phyloP scores from a whole-genome alignment of 2,888 invertebrate genomes.

The Unio pictorum region DNA sequence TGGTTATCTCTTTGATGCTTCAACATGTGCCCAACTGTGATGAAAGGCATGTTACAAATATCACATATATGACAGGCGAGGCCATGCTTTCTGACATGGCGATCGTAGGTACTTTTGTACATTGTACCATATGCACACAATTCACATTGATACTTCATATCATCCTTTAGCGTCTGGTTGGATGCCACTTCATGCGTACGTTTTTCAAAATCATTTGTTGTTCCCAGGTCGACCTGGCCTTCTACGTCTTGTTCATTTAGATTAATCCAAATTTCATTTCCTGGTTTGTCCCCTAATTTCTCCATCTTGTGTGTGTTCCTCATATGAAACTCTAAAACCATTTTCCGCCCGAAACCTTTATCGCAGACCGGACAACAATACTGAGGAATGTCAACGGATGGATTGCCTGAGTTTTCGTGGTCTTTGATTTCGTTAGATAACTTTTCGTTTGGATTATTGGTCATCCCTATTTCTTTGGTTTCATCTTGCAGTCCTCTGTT shows the following conservation, averaged over 20 bases:
- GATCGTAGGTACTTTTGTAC: conserved; percentile 27
- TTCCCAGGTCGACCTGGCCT: no score
- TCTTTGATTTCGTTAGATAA: not conserved
- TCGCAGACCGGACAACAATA: conserved; percentile 20
- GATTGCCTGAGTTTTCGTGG: not conserved
- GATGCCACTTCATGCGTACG: no score
- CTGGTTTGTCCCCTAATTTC: conserved; percentile 3
- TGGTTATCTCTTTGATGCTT: conserved; percentile 25
- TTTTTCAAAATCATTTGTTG: no score
- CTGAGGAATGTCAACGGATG: not conserved
- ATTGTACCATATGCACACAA: conserved; percentile 27
- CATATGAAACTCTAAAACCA: conserved; percentile 20
- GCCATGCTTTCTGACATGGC: conserved; percentile 28
- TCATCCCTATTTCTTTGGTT: not conserved
- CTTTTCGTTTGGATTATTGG: not conserved
- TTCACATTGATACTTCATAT: conserved; percentile 19
- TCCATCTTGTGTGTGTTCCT: conserved; percentile 21
- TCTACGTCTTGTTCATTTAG: no score
- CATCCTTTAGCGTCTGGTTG: no score
- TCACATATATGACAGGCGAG: conserved; percentile 24
- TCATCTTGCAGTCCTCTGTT: not conserved
- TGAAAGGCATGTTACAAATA: conserved; percentile 26
- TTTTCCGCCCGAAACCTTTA: conserved; percentile 22
- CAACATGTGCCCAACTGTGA: conserved; percentile 23
- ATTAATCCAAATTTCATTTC: no score